Evolutionary conservation across 2,113 vertebrate genomes (phyloP).

Genomic region (Eptesicus fuscus): DNA sequence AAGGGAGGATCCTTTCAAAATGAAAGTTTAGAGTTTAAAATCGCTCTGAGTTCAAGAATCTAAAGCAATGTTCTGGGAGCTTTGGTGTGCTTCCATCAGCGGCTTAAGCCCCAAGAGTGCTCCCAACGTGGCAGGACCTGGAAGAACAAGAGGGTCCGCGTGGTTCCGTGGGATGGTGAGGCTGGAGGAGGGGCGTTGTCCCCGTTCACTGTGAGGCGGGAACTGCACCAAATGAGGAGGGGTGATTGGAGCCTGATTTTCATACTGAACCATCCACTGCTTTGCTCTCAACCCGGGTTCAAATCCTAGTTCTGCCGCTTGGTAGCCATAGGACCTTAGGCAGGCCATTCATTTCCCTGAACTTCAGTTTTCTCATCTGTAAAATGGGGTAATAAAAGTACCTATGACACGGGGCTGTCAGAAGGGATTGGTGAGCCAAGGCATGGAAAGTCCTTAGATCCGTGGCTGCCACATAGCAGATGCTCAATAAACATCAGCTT

Average conservation of each 20-base stretch:
- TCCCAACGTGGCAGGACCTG: background rate
- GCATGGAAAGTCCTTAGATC: background rate
- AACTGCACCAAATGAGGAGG: background rate
- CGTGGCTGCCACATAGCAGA: background rate
- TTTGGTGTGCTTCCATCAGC: background rate
- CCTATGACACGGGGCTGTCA: background rate
- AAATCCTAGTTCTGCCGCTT: background rate
- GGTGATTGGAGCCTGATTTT: background rate
- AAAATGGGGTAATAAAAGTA: background rate
- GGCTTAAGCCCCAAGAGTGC: background rate
- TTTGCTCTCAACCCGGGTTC: background rate
- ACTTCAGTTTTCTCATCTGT: background rate
- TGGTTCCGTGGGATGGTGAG: fast-evolving
- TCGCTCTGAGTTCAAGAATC: slow-evolving; percentile 6
- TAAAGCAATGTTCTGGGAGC: background rate
- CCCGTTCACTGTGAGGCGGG: background rate
- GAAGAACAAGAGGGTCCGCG: fast-evolving
- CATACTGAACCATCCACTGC: background rate
- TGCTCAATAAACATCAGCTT: background rate
- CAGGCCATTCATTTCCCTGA: background rate
- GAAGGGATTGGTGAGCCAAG: background rate
- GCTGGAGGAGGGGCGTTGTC: background rate
- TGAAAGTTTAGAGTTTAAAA: slow-evolving; percentile 24
- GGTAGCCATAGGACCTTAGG: background rate
- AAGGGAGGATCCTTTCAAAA: slow-evolving; percentile 18